Evolutionary conservation across 2,797 vertebrate genomes (phyloP), one percentile per base, ranked within the genome.

Genomic region (Rhyacichthys aspro): DNA sequence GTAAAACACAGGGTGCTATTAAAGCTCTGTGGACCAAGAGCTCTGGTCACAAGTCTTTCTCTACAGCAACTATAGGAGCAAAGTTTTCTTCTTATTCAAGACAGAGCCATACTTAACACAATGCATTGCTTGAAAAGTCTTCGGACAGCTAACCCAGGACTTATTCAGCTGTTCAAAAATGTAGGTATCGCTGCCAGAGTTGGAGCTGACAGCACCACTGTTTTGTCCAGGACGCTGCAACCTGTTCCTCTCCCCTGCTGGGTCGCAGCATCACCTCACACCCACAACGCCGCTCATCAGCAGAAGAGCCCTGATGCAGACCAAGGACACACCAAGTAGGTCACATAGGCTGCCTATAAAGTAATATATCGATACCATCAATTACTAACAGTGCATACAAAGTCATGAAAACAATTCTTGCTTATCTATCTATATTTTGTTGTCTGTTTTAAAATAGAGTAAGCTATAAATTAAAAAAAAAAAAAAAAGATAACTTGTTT

Each of bases 91-190:
- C 15, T 74, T 59, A 75, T 75, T 72, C 15, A 79, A 48, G 15
- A 58, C 44, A 37, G 32, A 59, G 50, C 62, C 53, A 36, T 66
- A 56, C 61, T 76, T 66, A 53, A 77, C 57, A 80, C 59, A 67
- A 92, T 92, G 90, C 89, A 92, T 54, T 88, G 81, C 68, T 72
- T 93, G 53, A 91, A 90, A 78, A 77, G 76, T 61, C 69, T 92
- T 28, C 85, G 86, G 67, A 72, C 84, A 41, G 61, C 84, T n/a
- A 86, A 87, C 65, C 72, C 76, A 7, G 86, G 88, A 56, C 50
- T 88, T 64, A 48, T 86, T 52, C 80, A 83, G 72, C 57, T 90
- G 6, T 75, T 90, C 33, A 90, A 86, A 81, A 86, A 88, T 86
- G 78, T 78, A 66, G 78, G 82, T 16, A 68, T 74, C 64, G 70